phyloP scores from a whole-genome alignment of 2,888 invertebrate species.

The Himalopsyche japonica region DNA sequence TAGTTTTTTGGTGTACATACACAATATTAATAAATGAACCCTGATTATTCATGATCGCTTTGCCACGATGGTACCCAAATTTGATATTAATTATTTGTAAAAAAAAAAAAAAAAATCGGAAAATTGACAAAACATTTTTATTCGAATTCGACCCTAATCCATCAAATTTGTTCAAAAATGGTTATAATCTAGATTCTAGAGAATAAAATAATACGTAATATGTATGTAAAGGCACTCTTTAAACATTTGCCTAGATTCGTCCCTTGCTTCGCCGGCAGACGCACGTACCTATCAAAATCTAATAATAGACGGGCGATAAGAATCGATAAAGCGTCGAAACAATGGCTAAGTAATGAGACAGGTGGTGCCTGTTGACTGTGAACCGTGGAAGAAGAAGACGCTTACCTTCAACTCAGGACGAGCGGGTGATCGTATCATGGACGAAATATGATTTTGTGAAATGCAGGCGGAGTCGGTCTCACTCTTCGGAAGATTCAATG shows the following conservation, averaged over 20 bases:
- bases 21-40: too few relatives aligned
- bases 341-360: slow-evolving; percentile 37
- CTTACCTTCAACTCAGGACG: not conserved
- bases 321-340: slow-evolving; percentile 38
- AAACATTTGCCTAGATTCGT: not conserved
- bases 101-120: too few relatives aligned
- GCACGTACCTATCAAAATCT: slow-evolving; percentile 16
- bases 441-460: slow-evolving; percentile 21
- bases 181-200: too few relatives aligned
- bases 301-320: slow-evolving; percentile 33
- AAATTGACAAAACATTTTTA: too few relatives aligned
- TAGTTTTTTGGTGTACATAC: too few relatives aligned
- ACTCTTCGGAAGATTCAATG: not conserved
- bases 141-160: too few relatives aligned
- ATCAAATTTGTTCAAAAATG: too few relatives aligned
- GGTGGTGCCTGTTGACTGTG: slow-evolving; percentile 19
- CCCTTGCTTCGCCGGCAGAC: not conserved
- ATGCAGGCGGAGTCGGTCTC: not conserved
- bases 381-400: not conserved
- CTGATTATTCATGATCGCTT: too few relatives aligned
- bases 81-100: too few relatives aligned
- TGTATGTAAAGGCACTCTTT: too few relatives aligned
- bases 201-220: too few relatives aligned
- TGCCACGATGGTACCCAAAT: too few relatives aligned
- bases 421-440: slow-evolving; percentile 10